Evolutionary conservation across 2,113 vertebrate genomes (phyloP), one percentile per base, ranked within the genome.

Genomic region (Brachirus orientalis): DNA sequence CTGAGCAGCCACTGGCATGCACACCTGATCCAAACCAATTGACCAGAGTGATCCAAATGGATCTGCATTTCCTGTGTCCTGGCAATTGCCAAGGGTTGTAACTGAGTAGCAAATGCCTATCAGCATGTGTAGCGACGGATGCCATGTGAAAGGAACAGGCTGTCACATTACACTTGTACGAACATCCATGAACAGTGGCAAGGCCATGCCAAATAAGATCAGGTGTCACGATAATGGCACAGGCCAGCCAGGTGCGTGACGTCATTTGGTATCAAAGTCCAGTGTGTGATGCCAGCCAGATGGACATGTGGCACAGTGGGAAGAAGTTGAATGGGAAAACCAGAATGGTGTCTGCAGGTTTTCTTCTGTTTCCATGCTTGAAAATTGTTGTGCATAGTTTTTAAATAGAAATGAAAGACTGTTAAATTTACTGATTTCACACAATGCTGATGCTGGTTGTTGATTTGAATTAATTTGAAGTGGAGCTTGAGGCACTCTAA

Each of bases 111-210:
- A 71, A 78, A 73, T 73, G 77, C 83, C 81, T 60, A 53, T 75
- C 81, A 11, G 54, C 10, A 55, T 59, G 71, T 69, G 69, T 50
- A 20, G 57, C 44, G 63, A 79, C 20, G 63, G 80, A 82, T 86
- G 86, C 83, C 82, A 85, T 80, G 79, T 88, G 86, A 87, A 88
- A 92, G 91, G 87, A 89, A 80, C 56, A 71, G 85, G 85, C 83
- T 91, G 91, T 92, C 89, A 88, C 89, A 84, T 91, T 91, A 93
- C 91, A 92, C 91, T 89, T 91, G 89, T 91, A 90, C 85, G 82
- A 86, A 89, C 89, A 91, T 91, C 87, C 86, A 89, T 79, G 86
- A 87, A 91, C 89, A 87, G 82, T 59, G 46, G 60, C 75, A 38
- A 60, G 64, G 73, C 78, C 64, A 77, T 75, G 85, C 86, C 88